Evolutionary conservation across 2,888 invertebrate species (phyloP).

Genomic region (Luperina testacea): DNA sequence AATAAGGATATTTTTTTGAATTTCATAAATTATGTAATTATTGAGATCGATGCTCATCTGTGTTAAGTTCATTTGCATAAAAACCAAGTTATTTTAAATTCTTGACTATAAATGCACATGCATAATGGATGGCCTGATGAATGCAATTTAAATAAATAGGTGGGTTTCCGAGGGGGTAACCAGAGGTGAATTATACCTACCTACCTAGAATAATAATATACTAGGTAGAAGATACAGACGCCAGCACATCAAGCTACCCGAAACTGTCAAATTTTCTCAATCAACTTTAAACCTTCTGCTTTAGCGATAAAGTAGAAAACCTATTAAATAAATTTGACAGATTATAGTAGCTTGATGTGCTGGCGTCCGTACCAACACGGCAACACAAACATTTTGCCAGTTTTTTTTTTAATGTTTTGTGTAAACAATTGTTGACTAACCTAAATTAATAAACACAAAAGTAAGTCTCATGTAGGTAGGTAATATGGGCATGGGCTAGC

Average conservation of each 20-base stretch:
- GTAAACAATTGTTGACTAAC: too few species aligned
- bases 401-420: neutral
- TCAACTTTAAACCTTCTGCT: too few species aligned
- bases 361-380: too few species aligned
- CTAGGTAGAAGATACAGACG: too few species aligned
- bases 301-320: too few species aligned
- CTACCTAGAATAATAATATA: too few species aligned
- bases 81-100: constrained; percentile 11
- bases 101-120: constrained; percentile 36
- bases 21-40: neutral
- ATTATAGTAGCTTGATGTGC: too few species aligned
- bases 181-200: neutral
- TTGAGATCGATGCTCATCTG: constrained; percentile 1
- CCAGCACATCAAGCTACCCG: too few species aligned
- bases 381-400: neutral
- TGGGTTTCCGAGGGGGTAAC: neutral
- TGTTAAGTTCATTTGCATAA: constrained; percentile 15
- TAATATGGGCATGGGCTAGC: neutral
- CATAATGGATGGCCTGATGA: constrained; percentile 1
- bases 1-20: neutral
- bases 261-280: too few species aligned
- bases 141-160: constrained; percentile 14
- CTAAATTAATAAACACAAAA: too few species aligned
- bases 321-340: too few species aligned
- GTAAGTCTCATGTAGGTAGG: neutral